Conservation (phyloP, 1,140 invertebrate genomes). For the Capitella teleta region DNA sequence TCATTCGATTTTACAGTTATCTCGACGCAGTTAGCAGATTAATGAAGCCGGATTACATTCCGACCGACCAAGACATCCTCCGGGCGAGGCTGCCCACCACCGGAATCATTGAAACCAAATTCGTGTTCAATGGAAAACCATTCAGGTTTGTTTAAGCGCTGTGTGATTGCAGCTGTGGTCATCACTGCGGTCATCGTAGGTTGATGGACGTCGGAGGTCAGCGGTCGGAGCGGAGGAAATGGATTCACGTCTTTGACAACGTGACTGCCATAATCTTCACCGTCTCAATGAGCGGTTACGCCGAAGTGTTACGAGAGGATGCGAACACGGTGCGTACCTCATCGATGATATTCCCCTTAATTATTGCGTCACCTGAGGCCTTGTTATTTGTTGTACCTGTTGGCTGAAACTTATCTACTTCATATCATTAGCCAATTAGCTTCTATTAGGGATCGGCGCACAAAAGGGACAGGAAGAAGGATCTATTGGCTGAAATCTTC, state of each 20-base stretch:
- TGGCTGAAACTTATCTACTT: no score
- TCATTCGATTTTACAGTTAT: no score
- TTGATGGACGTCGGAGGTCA: constrained; percentile 48
- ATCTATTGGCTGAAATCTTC: no score
- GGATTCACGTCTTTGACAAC: constrained; percentile 56
- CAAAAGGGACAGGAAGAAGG: no score
- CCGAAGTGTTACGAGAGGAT: constrained; percentile 48
- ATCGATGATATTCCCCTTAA: no score
- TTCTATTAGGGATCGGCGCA: no score
- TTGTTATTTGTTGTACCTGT: no score
- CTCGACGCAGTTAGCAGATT: constrained; percentile 93
- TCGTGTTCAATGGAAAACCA: constrained; percentile 34
- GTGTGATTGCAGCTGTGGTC: no score
- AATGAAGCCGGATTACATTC: constrained; percentile 81
- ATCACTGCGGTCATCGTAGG: no score
- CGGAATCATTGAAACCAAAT: constrained; percentile 71
- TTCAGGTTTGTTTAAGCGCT: constrained; percentile 33
- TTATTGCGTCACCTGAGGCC: no score
- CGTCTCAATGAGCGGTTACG: constrained; percentile 55
- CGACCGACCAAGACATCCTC: constrained; percentile 93
- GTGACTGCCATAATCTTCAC: constrained; percentile 55
- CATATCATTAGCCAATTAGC: no score
- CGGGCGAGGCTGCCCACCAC: constrained; percentile 94
- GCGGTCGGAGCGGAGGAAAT: constrained; percentile 48
- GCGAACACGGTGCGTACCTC: no score